Percentiles rank a stretch among this genome's conserved stretches.
Conservation (phyloP, 2,797 vertebrate species). For the Tympanoctomys barrerae region DNA sequence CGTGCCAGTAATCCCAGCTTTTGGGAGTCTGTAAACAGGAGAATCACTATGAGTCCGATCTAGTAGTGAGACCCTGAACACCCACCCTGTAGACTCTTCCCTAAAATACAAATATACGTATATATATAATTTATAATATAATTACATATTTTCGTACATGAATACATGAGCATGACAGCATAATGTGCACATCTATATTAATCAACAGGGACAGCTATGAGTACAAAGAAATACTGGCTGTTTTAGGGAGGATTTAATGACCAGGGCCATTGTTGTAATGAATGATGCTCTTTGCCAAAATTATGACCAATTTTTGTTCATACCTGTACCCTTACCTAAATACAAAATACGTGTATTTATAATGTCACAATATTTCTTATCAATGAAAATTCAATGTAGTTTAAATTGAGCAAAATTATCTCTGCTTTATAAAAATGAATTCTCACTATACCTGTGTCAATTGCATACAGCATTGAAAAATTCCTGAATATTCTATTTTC, state of each 20-base stretch:
- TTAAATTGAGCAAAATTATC: background rate
- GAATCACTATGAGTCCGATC: no score
- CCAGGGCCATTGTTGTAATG: background rate
- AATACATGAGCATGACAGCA: background rate
- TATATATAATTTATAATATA: background rate
- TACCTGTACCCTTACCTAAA: background rate
- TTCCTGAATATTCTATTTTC: background rate
- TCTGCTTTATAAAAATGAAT: background rate
- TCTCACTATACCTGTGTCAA: background rate
- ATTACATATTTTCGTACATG: background rate
- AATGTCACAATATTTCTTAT: background rate
- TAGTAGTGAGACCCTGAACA: no score
- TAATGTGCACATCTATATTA: background rate
- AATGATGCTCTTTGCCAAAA: background rate
- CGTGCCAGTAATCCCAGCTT: no score
- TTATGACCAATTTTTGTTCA: background rate
- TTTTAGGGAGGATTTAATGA: background rate
- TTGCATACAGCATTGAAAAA: background rate
- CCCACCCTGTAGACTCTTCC: no score
- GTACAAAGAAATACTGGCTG: background rate
- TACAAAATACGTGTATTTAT: background rate
- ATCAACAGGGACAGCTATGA: background rate
- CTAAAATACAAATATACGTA: background rate
- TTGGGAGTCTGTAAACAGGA: no score
- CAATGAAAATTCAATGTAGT: background rate